Base-by-base conservation (phyloP, 2,888 invertebrate species). In the Dromius quadrimaculatus region DNA sequence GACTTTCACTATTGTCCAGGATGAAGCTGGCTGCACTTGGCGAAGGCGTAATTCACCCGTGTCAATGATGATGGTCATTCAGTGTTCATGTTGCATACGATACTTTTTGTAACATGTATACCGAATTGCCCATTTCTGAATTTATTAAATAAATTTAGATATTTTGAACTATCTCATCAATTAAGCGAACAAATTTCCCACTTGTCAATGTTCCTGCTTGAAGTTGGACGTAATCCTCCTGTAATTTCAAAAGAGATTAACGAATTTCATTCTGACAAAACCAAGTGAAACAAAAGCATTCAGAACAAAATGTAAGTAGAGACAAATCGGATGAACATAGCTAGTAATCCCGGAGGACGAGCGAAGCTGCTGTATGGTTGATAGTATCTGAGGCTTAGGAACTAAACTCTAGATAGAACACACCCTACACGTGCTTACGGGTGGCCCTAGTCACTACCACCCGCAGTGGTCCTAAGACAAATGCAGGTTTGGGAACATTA, bases 381-480 rank as follows among this genome's bases (percentile, higher is more conserved):
- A 54, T 54, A 28, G 50, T 54, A 54, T 54, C 50, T 54, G 28
- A 11, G 11, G 8, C 41, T 41, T 41, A 41, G 41, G 41, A 15
- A 41, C 41, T 28, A 28, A 28, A 28, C 28, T 28, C 3, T 6
- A 28, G 6, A 3, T 28, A 28, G 15, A 15, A 41, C 41, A 17
- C 41, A 41, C 41, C 41, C 41, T 41, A 41, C 11, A 23, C 15
- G 28, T 28, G 50, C 23, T 23, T 23, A 47, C 23, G 50, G 50
- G 50, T 54, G 50, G 50, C 13, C 50, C 28, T 9, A 41, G 41
- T 41, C 15, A 6, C 41, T 15, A 17, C 50, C 50, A 11, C 50
- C 23, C 23, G 50, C 50, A 11, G 50, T 9, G 50, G 50, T 28
- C 23, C 50, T 54, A 54, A 54, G 50, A 54, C 50, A 54, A 54